A percentile compares a stretch with the other conserved stretches of the same genome.
These are phyloP conservation scores for Gnatocerus cornutus DNA, from an alignment of 2,888 invertebrate genomes.

Conservation along the genomic window DNA sequence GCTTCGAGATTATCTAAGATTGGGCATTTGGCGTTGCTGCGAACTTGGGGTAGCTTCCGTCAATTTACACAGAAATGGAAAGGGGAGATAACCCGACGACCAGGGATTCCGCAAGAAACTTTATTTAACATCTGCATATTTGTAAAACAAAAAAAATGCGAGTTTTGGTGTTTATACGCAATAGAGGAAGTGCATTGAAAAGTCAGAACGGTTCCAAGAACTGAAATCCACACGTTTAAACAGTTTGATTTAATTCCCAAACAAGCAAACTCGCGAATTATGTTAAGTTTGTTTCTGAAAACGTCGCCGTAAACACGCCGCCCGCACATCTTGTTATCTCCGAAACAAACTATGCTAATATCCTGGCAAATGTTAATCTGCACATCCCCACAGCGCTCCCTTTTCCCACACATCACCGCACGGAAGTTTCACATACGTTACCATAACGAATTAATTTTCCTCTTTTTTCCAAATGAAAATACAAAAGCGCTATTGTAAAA, in stretches of 20 bases:
- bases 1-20: conserved; percentile 33
- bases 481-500: conserved; percentile 31
- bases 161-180: no score
- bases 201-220: no score
- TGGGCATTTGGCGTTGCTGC: conserved; percentile 1
- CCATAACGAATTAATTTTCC: conserved; percentile 14
- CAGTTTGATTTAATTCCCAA: conserved; percentile 1
- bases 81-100: not conserved
- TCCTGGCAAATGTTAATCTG: conserved; percentile 44
- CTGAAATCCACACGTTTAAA: not conserved
- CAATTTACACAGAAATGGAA: conserved; percentile 8
- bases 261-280: conserved; percentile 11
- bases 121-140: no score
- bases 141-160: no score
- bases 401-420: conserved; percentile 12
- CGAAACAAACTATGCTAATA: conserved; percentile 49
- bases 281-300: conserved; percentile 23
- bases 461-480: conserved; percentile 11
- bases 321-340: conserved; percentile 46
- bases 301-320: conserved; percentile 33
- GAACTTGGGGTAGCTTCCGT: not conserved
- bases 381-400: conserved; percentile 8
- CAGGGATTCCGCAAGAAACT: not conserved
- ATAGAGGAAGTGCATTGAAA: no score
- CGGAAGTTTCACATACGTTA: conserved; percentile 16